Conservation (phyloP, 2,797 vertebrate species). For the Hypotaenidia philippensis region DNA sequence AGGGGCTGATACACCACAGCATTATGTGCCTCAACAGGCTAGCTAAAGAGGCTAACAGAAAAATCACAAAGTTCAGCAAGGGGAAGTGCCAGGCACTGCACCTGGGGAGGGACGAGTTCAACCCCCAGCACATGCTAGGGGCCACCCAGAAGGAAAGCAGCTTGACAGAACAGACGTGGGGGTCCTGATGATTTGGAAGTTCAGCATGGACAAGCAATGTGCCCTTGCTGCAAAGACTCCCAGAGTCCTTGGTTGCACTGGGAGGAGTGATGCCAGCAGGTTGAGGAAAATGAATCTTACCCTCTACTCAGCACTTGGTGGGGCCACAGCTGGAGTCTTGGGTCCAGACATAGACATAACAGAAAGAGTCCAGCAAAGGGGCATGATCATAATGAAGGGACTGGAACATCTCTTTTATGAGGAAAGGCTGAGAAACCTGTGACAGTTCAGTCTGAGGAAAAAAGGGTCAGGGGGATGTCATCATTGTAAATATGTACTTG, state of each 20-base stretch:
- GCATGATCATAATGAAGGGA: neutral
- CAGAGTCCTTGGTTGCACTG: neutral
- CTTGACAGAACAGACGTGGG: neutral
- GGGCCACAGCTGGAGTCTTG: neutral
- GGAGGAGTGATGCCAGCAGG: neutral
- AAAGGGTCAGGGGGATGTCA: neutral
- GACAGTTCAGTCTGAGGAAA: neutral
- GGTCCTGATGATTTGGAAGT: rapidly evolving
- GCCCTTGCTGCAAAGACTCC: neutral
- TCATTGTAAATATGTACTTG: too few relatives aligned
- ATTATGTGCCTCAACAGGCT: neutral
- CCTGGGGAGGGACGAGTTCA: neutral
- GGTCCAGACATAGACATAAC: too few relatives aligned
- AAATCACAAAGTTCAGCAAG: neutral
- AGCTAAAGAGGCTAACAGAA: neutral
- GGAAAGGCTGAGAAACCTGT: neutral
- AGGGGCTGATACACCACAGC: neutral
- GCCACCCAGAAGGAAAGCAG: neutral
- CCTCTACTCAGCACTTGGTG: neutral
- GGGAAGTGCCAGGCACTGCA: neutral
- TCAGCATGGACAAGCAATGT: neutral
- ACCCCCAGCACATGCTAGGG: rapidly evolving
- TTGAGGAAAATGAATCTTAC: rapidly evolving
- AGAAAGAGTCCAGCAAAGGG: neutral
- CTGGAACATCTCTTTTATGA: neutral